These are phyloP conservation scores for Peromyscus nudipes DNA, from an alignment of 2,797 vertebrate species.

Conservation along the genomic window DNA sequence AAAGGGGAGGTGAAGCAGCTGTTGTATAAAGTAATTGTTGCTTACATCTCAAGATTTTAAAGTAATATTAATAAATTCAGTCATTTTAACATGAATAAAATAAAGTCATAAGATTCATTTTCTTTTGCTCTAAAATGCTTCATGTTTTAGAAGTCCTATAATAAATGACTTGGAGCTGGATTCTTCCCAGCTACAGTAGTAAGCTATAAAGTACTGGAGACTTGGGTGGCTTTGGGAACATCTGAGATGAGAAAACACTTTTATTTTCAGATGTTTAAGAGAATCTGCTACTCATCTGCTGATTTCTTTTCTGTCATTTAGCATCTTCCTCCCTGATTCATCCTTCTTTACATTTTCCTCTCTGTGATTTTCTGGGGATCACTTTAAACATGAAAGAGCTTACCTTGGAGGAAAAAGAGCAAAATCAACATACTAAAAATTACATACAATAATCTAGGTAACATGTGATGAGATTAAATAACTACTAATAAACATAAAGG, in stretches of 20 bases:
- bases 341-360: neutral
- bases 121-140: conserved; percentile 8
- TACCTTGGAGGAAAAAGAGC: neutral
- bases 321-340: neutral
- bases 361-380: neutral
- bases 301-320: conserved; percentile 52
- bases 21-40: neutral
- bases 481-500: neutral
- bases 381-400: neutral
- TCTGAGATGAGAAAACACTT: neutral
- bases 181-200: neutral
- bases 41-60: neutral
- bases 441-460: neutral
- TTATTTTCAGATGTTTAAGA: conserved; percentile 12
- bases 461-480: neutral
- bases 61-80: neutral
- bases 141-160: neutral
- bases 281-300: neutral
- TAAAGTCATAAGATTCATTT: conserved; percentile 27
- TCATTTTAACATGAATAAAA: conserved; percentile 24
- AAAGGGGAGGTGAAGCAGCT: neutral
- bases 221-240: neutral
- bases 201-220: neutral
- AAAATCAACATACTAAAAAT: conserved; percentile 14
- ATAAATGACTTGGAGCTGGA: neutral